phyloP scores from a whole-genome alignment of 2,113 vertebrate genomes.

The Oplegnathus fasciatus region DNA sequence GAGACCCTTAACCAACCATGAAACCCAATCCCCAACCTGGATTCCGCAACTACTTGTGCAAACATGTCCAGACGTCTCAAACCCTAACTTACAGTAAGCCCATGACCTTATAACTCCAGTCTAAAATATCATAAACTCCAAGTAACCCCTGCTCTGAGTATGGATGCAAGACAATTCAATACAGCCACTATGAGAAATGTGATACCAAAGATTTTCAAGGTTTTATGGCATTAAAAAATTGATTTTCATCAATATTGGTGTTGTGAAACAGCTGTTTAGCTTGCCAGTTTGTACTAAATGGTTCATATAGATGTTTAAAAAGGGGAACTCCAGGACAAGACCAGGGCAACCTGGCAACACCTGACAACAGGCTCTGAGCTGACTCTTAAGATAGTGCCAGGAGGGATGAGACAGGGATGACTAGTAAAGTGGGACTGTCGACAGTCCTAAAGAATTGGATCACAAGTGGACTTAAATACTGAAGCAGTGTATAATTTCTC shows the following conservation, averaged over 20 bases:
- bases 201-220: slow-evolving; percentile 5
- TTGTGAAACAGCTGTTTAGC: background rate
- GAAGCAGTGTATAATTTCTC: slow-evolving; percentile 44
- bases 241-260: background rate
- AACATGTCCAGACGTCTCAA: slow-evolving; percentile 28
- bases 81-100: slow-evolving; percentile 6
- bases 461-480: slow-evolving; percentile 40
- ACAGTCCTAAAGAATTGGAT: slow-evolving; percentile 18
- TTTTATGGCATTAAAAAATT: slow-evolving; percentile 5
- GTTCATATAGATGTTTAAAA: background rate
- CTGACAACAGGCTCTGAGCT: background rate
- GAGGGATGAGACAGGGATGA: slow-evolving; percentile 3
- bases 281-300: background rate
- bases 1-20: slow-evolving; percentile 12
- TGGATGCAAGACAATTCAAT: background rate
- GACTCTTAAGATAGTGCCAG: background rate
- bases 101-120: slow-evolving; percentile 30
- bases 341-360: background rate
- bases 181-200: background rate
- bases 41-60: slow-evolving; percentile 20
- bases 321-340: slow-evolving; percentile 9
- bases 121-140: slow-evolving; percentile 33
- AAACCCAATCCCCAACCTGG: slow-evolving; percentile 23
- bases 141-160: slow-evolving; percentile 11
- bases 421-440: slow-evolving; percentile 14